Base-by-base conservation (phyloP, 2,113 vertebrate species). In the Vanacampus margaritifer region DNA sequence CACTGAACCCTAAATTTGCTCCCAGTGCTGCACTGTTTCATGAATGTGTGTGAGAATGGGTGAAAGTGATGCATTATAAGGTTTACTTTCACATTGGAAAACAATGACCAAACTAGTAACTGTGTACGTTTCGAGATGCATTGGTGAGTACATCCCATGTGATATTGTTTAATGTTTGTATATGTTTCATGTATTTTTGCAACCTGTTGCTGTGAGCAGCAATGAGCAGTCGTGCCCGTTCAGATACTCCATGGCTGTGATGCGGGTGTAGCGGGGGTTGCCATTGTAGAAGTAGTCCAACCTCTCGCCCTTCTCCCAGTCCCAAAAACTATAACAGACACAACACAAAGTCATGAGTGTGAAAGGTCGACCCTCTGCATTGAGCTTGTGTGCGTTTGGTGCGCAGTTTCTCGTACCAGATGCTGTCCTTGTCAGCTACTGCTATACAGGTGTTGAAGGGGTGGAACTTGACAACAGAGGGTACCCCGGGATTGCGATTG, bases 261-360 rank as follows among this genome's bases (percentile, higher is more conserved):
- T 96, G 67, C 95, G 90, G 0, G 95, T 98, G 86, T 98, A 98
- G 0, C 95, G 94, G 0, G 97, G 97, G 87, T 99, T 99, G 45
- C 97, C 97, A 0, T 99, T 98, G 92, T 98, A 98, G 87, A 99
- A 99, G 43, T 99, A 98, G 67, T 99, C 96, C 86, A 99, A 76
- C 75, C 98, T 93, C 60, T 98, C 97, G 6, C 94, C 95, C 62
- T 97, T 98, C 86, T 99, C 97, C 97, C 97, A 98, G 87, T 98
- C 96, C 97, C 96, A 98, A 61, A 99, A 98, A 35, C 96, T 98
- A 46, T 1, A 16, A 65, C 1, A 11, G 0, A 76, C 65, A 75
- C 71, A 26, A 67, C 3, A 71, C 43, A 75, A 39, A 14, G 26
- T 5, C 6, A 61, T 39, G 51, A 1, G 50, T 1, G 53, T 62